Evolutionary conservation across 30 jellyfish, hydroid and myxozoan species (phyloP).

Genomic region (Cassiopea andromeda): DNA sequence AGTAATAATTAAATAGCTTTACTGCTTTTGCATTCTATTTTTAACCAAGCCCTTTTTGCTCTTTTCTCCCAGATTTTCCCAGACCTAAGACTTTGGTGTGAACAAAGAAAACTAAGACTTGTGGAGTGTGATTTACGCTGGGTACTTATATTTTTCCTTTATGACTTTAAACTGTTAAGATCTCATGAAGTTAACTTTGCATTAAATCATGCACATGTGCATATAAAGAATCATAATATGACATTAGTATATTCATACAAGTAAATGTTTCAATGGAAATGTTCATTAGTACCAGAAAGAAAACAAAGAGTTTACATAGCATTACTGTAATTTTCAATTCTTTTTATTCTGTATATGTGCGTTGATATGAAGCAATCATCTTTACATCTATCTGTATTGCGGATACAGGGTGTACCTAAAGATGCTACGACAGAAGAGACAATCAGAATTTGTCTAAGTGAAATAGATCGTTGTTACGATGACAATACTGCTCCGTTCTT

Average conservation of each 20-base stretch:
- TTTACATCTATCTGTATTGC: neutral
- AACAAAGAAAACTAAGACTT: conserved; percentile 92
- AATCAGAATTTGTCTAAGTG: conserved; percentile 92
- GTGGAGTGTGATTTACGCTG: conserved; percentile 99
- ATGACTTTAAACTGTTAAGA: no score
- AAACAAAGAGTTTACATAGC: no score
- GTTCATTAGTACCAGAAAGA: no score
- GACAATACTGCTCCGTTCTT: conserved; percentile 95
- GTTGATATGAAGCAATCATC: neutral
- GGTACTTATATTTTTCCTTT: conserved; percentile 51
- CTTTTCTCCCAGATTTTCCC: conserved; percentile 84
- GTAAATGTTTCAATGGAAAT: no score
- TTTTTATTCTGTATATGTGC: neutral
- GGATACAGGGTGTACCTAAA: conserved; percentile 94
- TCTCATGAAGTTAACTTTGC: no score
- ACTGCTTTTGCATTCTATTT: no score
- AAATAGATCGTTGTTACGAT: conserved; percentile 92
- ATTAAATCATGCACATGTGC: no score
- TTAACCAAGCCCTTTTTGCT: neutral
- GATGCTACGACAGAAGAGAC: conserved; percentile 98
- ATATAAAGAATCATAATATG: no score
- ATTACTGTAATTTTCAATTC: no score
- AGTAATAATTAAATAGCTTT: no score
- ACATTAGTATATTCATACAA: no score
- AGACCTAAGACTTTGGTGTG: conserved; percentile 98